Evolutionary conservation across 2,797 vertebrate species (phyloP), one percentile per base, ranked within the genome.

Genomic region (Arnoldichthys spilopterus): DNA sequence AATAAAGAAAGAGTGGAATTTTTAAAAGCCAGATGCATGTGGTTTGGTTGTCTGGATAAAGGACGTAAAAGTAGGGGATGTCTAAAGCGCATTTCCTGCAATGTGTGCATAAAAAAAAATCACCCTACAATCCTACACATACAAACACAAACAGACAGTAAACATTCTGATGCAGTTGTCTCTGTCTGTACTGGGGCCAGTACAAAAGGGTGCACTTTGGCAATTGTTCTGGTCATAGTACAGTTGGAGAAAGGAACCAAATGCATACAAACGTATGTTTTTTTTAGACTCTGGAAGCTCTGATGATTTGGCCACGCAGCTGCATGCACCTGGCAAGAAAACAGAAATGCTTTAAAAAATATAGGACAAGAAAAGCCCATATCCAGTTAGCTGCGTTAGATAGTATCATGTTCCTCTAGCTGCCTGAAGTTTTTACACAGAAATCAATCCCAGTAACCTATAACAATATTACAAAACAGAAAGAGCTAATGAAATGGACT

Each of bases 1-100:
- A 76, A 76, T 40, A 59, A 76, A 11, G 53, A 72, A 37, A 72
- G 59, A n/a, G 53, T 72, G 6, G 73, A 72, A 6, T 78, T 64
- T 11, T 28, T 72, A 15, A 78, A 61, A 22, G 11, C 13, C 20
- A 61, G 45, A 40, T 34, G 34, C 45, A 22, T 59, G 16, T 74
- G 43, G 18, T 74, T 62, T 63, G 32, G 71, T 6, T 73, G n/a
- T 26, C 8, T 73, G 6, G 2, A 61, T 11, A 61, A 9, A 28
- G 54, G 71, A 43, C 71, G 58, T 8, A 24, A 6, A 28, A 26
- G 53, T 18, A 56, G 20, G n/a, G 20, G 53, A 5, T 56, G 20
- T 37, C 47, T n/a, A 12, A 72, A 20, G 18, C 15, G 47, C 26
- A 30, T 72, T 24, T 32, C 69, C 3, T 72, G 69, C 28, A 56